Evolutionary conservation across 2,797 vertebrate species (phyloP).

Genomic region (Cyclura pinguis): DNA sequence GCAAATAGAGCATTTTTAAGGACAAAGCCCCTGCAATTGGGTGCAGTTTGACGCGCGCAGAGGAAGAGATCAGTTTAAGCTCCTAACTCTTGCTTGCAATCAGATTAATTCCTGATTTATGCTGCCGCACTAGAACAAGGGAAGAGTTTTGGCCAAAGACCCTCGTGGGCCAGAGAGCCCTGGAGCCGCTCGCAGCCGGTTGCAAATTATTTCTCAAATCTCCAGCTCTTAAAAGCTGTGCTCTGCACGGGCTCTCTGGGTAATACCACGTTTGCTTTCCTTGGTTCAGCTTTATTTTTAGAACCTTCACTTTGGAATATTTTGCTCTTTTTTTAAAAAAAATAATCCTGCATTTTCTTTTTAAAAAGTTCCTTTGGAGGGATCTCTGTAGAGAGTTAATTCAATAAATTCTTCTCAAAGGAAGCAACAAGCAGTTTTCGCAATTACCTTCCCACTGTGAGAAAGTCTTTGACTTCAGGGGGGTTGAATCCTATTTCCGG

Average conservation of each 20-base stretch:
- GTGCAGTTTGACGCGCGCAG: not conserved
- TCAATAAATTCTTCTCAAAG: too few species aligned
- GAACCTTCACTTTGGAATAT: not conserved
- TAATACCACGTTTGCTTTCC: not conserved
- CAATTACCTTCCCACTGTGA: too few species aligned
- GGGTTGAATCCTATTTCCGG: too few species aligned
- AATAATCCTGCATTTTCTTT: not conserved
- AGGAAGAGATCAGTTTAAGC: conserved; percentile 46
- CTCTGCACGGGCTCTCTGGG: not conserved
- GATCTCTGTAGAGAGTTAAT: not conserved
- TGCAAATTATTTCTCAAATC: conserved; percentile 7
- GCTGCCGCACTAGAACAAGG: not conserved
- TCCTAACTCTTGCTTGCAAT: conserved; percentile 21
- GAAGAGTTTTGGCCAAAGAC: conserved; percentile 11
- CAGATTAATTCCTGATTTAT: conserved; percentile 48
- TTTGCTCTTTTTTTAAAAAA: not conserved
- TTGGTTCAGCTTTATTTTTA: not conserved
- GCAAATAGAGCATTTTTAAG: conserved; percentile 22
- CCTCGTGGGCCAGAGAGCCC: not conserved
- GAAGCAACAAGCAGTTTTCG: too few species aligned
- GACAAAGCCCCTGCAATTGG: not conserved
- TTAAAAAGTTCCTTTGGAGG: not conserved
- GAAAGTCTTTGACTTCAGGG: too few species aligned
- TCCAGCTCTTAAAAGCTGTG: not conserved
- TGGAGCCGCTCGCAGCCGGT: not conserved